Percentiles rank a stretch among this genome's conserved stretches.
phyloP scores from a whole-genome alignment of 2,888 invertebrate species.

The Heliconius ethilla region DNA sequence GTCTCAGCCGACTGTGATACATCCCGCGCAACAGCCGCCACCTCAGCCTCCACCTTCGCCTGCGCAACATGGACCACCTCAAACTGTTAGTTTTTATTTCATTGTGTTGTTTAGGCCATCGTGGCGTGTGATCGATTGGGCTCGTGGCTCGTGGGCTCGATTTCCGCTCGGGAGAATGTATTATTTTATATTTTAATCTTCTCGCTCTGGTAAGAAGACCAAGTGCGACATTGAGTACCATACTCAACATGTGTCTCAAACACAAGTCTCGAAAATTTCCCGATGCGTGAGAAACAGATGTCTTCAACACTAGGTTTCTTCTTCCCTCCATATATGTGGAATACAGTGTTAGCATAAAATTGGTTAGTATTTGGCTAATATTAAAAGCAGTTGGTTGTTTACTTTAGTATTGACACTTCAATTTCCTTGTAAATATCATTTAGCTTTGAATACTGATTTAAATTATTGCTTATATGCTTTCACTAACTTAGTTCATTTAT shows the following conservation, averaged over 20 bases:
- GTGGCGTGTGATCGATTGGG: neutral
- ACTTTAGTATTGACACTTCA: neutral
- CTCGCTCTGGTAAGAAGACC: neutral
- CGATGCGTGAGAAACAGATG: no score
- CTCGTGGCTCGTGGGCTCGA: neutral
- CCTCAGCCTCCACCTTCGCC: slow-evolving; percentile 74
- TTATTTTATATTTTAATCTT: neutral
- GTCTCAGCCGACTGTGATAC: slow-evolving; percentile 76
- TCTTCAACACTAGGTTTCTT: no score
- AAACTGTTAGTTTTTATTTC: slow-evolving; percentile 53
- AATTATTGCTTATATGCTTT: neutral
- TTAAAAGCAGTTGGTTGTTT: neutral
- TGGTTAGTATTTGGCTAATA: no score
- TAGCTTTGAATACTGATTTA: neutral
- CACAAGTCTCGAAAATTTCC: no score
- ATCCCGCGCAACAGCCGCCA: slow-evolving; percentile 76
- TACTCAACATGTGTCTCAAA: no score
- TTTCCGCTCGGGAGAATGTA: neutral
- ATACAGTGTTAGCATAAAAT: no score
- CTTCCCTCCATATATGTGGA: no score
- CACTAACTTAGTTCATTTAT: neutral
- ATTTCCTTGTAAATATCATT: neutral
- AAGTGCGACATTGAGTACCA: neutral
- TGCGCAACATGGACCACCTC: slow-evolving; percentile 62
- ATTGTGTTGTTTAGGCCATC: neutral